Evolutionary conservation across 2,113 vertebrate genomes (phyloP), one percentile per base, ranked within the genome.

Genomic region (Gopherus evgoodei): DNA sequence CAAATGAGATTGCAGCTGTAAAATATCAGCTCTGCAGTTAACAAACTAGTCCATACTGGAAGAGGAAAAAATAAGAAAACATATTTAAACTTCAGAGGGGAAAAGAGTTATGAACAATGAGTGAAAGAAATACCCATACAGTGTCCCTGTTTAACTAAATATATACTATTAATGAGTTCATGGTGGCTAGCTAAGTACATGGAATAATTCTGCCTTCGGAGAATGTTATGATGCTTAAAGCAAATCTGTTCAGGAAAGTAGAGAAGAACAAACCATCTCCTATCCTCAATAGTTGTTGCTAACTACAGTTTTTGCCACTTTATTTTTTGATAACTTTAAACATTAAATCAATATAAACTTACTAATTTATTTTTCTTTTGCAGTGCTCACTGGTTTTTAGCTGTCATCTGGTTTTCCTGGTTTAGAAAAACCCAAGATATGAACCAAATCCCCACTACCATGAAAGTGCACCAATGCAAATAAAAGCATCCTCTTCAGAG

Each of bases 341-440:
- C 22, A 75, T 47, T 86, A 78, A 84, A 92, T 84, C 81, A 82
- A 79, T 83, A 72, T 88, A 93, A 57, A 91, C 88, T 95, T 44
- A 93, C 90, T 94, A 59, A 95, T 96, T 62, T 90, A 12, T 91
- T 88, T 89, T 88, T 76, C 47, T 79, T 96, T 98, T 98, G 82
- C 98, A 99, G 99, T 57, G 99, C 99, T 91, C 99, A 99, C 97
- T 99, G 99, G 99, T 99, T 99, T 98, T 98, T 99, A 97, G 99
- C 99, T 54, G 99, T 99, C 94, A 99, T 99, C 98, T 99, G 99
- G 99, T 98, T 99, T 99, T 96, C 99, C 99, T 88, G 99, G 99
- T 90, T 98, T 99, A 52, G 98, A 99, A 95, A 98, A 98, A 89
- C 98, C 99, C 5, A 97, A 97, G 98, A 81, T 97, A 97, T 83